A percentile compares a stretch with the other conserved stretches of the same genome.
Evolutionary conservation across 2,888 invertebrate species (phyloP).

Genomic region (Cerceris ruficornis): DNA sequence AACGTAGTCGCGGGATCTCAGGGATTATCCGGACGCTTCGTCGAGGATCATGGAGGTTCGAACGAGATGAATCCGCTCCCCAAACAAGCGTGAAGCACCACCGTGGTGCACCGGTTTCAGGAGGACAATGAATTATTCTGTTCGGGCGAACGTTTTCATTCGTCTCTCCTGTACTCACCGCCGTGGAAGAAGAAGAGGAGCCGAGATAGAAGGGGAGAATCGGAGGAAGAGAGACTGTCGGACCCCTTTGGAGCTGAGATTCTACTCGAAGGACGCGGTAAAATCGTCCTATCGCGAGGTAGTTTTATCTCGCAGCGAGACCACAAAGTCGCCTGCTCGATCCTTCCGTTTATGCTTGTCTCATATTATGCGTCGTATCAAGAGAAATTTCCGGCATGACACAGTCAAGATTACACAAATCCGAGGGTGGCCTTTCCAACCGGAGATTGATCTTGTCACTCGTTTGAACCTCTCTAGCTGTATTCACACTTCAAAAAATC

Average conservation of each 20-base stretch:
- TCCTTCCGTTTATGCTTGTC: slow-evolving; percentile 26
- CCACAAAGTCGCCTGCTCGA: slow-evolving; percentile 32
- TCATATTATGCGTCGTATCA: slow-evolving; percentile 48
- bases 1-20: slow-evolving; percentile 43
- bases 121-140: slow-evolving; percentile 77
- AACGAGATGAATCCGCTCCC: slow-evolving; percentile 63
- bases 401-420: slow-evolving; percentile 45
- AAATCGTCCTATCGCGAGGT: slow-evolving; percentile 58
- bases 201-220: slow-evolving; percentile 45
- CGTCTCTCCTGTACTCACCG: slow-evolving; percentile 56
- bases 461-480: not conserved
- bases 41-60: slow-evolving; percentile 53
- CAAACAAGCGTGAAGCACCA: slow-evolving; percentile 72
- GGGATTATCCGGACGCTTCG: slow-evolving; percentile 55
- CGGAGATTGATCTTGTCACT: slow-evolving; percentile 9
- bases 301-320: slow-evolving; percentile 63
- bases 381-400: slow-evolving; percentile 58
- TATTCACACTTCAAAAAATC: no score
- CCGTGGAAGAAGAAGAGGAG: slow-evolving; percentile 28
- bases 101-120: slow-evolving; percentile 50
- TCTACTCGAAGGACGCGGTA: slow-evolving; percentile 33
- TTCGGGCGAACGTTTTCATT: slow-evolving; percentile 77
- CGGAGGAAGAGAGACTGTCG: slow-evolving; percentile 32
- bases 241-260: slow-evolving; percentile 25
- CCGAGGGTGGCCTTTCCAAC: slow-evolving; percentile 20